These are phyloP conservation scores for Thecophora atra DNA, from an alignment of 2,888 invertebrate genomes.

Conservation along the genomic window DNA sequence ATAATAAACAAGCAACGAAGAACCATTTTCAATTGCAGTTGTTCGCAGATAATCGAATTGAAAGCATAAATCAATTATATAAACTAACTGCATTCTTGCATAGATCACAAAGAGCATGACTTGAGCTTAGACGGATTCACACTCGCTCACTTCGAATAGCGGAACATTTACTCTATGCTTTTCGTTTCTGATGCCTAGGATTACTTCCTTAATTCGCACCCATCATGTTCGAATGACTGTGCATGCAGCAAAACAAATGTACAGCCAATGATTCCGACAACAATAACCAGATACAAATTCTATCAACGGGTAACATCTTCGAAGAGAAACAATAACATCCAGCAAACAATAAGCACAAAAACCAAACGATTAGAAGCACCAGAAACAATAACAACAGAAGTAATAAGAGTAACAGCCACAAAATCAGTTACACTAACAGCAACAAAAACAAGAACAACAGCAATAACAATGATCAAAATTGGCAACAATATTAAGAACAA, in stretches of 20 bases:
- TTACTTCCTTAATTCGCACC: slow-evolving; percentile 2
- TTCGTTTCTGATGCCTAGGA: background rate
- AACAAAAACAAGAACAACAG: slow-evolving; percentile 10
- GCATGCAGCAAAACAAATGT: background rate
- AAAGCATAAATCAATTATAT: slow-evolving; percentile 49
- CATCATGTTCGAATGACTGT: slow-evolving; percentile 2
- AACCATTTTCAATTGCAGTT: slow-evolving; percentile 27
- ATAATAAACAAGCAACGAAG: slow-evolving; percentile 4
- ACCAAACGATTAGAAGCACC: background rate
- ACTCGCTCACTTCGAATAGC: background rate
- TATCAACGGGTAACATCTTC: no score
- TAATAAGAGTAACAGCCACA: slow-evolving; percentile 4
- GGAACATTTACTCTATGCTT: background rate
- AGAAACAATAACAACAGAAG: slow-evolving; percentile 10
- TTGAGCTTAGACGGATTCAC: background rate
- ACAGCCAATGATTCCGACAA: no score
- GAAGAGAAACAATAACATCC: no score
- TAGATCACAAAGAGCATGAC: background rate
- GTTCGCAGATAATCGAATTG: slow-evolving; percentile 43
- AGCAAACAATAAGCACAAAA: no score
- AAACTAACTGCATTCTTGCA: slow-evolving; percentile 45
- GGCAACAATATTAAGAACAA: background rate
- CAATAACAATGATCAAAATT: background rate
- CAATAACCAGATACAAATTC: no score
- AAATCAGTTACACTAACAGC: background rate